Evolutionary conservation across 2,888 invertebrate genomes (phyloP), one percentile per base, ranked within the genome.

Genomic region (Apodemia zela): DNA sequence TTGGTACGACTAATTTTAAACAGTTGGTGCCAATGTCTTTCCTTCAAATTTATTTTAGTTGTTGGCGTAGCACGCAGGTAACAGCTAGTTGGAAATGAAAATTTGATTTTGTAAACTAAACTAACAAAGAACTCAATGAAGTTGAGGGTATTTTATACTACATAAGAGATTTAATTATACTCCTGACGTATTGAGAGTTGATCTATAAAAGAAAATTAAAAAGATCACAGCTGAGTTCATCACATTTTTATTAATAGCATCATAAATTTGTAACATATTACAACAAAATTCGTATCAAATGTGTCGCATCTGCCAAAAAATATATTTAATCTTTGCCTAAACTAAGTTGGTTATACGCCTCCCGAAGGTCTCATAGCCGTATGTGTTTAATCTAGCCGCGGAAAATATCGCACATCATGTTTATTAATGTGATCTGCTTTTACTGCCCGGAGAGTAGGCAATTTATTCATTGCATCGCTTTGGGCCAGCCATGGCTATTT

Each of bases 371-470:
- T 81, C 82, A 80, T 87, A 80, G 78, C 78, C 68, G 78, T 77
- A 79, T 73, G 75, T 79, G 80, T 85, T 85, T 87, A 87, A 89
- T 89, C 81, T 81, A 70, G 78, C 73, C 73, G 77, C 73, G 79
- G 81, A 81, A 87, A 85, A 87, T 86, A 86, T 82, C 75, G 79
- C 84, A 73, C 77, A 80, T 80, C 81, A 83, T 87, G 84, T 85
- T 75, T 84, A 86, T 87, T 87, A 84, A 87, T 87, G 85, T 75
- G 75, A 73, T 72, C 75, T 77, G 72, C 73, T 81, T 82, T 82
- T 85, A 83, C 81, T 82, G 79, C 78, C 76, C 70, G 70, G 73
- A 73, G 77, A 78, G 74, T 77, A 71, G 72, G 73, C 79, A 84
- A 84, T 85, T 85, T 85, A 86, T 86, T 84, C 83, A 82, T 80